Conservation (phyloP, 2,113 vertebrate genomes). For the Corvus cornix region DNA sequence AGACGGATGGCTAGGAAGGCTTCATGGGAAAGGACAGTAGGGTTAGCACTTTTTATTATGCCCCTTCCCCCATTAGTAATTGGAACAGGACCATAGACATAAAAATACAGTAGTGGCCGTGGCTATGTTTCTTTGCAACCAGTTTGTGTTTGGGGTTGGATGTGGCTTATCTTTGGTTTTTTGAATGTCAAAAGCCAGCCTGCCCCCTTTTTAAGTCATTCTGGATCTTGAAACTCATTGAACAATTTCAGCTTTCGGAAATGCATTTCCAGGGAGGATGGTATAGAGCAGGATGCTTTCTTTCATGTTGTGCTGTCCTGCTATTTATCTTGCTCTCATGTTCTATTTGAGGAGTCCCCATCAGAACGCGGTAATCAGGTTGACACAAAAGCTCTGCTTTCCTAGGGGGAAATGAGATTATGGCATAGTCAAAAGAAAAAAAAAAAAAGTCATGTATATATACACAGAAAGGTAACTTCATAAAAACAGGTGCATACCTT, state of each 20-base stretch:
- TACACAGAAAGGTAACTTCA: background rate
- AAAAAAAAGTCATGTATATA: rapidly evolving
- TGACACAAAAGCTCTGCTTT: background rate
- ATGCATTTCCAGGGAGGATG: background rate
- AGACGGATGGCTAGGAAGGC: background rate
- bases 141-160: background rate
- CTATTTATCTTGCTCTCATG: background rate
- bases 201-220: background rate
- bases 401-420: background rate
- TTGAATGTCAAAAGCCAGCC: background rate
- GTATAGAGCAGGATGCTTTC: background rate
- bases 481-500: background rate
- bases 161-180: background rate
- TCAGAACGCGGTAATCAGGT: background rate
- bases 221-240: background rate
- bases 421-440: background rate
- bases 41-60: background rate
- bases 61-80: rapidly evolving
- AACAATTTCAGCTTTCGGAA: background rate
- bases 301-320: background rate
- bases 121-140: background rate
- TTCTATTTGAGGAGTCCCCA: background rate
- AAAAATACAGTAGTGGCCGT: background rate
- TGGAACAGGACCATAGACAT: background rate
- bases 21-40: background rate